A percentile compares a stretch with the other conserved stretches of the same genome.
Conservation (phyloP, 2,797 vertebrate genomes). For the Macroramphosus scolopax region DNA sequence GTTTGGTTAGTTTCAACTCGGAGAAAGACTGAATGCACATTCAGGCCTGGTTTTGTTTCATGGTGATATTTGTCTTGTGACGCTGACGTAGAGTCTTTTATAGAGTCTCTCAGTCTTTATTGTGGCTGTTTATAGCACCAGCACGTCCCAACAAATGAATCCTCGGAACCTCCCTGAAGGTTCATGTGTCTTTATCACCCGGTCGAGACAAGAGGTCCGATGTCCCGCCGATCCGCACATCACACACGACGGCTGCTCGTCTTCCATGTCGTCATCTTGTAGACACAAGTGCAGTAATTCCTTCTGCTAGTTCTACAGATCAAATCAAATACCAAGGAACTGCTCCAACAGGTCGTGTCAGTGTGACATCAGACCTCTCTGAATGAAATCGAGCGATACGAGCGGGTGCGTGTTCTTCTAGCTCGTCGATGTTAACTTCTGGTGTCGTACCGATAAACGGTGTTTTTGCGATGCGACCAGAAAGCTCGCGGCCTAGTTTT, state of each 20-base stretch:
- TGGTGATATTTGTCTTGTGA: not conserved
- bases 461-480: not conserved
- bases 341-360: constrained; percentile 73
- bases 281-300: constrained; percentile 7
- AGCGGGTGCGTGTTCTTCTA: constrained; percentile 10
- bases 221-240: constrained; percentile 6
- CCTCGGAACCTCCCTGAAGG: not conserved
- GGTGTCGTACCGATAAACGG: no score
- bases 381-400: not conserved
- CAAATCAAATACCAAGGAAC: constrained; percentile 66
- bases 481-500: no score
- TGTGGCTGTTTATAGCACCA: not conserved
- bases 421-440: not conserved
- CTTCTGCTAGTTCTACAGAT: constrained; percentile 25
- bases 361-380: constrained; percentile 13
- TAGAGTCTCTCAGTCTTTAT: not conserved
- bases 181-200: not conserved
- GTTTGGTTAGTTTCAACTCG: constrained; percentile 9
- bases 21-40: not conserved
- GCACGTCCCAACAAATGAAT: not conserved
- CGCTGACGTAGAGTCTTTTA: not conserved
- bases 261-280: no score
- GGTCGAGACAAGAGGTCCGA: not conserved
- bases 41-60: not conserved
- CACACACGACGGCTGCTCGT: not conserved